These are phyloP conservation scores for Gallinago paraguaiae DNA, from an alignment of 2,113 vertebrate species.

Conservation along the genomic window DNA sequence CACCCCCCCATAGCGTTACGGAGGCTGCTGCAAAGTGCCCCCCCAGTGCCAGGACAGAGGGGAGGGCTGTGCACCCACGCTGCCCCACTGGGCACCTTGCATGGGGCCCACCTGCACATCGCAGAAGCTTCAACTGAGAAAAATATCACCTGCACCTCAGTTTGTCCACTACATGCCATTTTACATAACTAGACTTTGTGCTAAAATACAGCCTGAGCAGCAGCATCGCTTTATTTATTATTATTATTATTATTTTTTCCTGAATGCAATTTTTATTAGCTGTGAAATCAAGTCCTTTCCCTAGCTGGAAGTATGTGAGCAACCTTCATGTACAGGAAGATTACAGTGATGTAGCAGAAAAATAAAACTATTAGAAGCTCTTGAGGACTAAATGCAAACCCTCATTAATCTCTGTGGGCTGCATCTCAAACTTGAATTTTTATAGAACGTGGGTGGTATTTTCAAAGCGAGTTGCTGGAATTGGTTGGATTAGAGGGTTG, in stretches of 20 bases:
- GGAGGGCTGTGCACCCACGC: neutral
- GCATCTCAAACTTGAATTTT: constrained; percentile 5
- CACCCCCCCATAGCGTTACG: accelerated
- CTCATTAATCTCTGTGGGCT: constrained; percentile 51
- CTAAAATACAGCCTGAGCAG: neutral
- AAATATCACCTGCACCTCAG: neutral
- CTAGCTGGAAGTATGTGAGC: neutral
- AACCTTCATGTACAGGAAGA: neutral
- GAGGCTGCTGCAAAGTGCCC: neutral
- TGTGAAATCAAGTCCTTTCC: neutral
- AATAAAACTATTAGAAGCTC: neutral
- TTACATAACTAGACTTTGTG: neutral
- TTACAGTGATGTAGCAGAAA: neutral
- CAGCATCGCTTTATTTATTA: neutral
- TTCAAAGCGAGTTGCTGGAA: neutral
- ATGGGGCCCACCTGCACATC: neutral
- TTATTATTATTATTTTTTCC: neutral
- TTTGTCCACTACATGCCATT: neutral
- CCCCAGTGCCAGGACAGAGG: accelerated
- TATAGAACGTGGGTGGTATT: constrained; percentile 8
- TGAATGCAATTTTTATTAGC: neutral
- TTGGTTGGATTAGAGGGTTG: neutral
- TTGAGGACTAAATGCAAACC: constrained; percentile 15
- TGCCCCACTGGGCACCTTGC: neutral
- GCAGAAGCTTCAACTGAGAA: neutral